Evolutionary conservation across 2,888 invertebrate genomes (phyloP), one percentile per base, ranked within the genome.

Genomic region (Melieria omissa): DNA sequence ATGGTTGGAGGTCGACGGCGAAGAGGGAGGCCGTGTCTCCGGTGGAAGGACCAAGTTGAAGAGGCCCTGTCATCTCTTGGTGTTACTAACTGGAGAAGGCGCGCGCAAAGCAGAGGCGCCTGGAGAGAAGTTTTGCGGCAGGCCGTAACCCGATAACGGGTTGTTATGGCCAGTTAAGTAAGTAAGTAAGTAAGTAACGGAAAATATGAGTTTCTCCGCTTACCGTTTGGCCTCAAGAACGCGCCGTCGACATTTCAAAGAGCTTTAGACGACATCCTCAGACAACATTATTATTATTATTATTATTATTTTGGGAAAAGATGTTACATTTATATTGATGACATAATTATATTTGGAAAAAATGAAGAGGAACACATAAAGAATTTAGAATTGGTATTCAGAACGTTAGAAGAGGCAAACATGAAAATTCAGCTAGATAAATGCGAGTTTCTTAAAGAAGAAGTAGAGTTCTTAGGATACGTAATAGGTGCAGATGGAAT

Each of bases 391-490:
- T 14, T 55, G 5, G 16, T 55, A 55, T 55, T 55, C 16, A 16
- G 5, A 5, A 12, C 55, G 12, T 16, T 12, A 5, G 55, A 70
- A 57, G 52, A 42, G 5, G 67, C 67, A 10, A 65, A 70, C 42
- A 63, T 72, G 64, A 74, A 74, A 58, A 49, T 70, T 10, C 70
- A 72, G 45, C 49, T 66, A 8, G 67, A 74, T 52, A 72, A 74
- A 41, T 74, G 72, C 58, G 54, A 74, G 16, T 72, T 72, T 60
- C 61, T 74, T 55, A 62, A 71, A 54, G 12, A 71, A 16, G 69
- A 71, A 63, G 63, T 70, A 4, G 70, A 72, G 46, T 72, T 70
- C 54, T 41, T 74, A 55, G 74, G 72, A 14, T 75, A 60, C 42
- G 41, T 66, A 52, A 72, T 74, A n/a, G 55, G 65, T 8, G 9